Conservation (phyloP, 2,888 invertebrate genomes). For the Agriopis leucophaearia region DNA sequence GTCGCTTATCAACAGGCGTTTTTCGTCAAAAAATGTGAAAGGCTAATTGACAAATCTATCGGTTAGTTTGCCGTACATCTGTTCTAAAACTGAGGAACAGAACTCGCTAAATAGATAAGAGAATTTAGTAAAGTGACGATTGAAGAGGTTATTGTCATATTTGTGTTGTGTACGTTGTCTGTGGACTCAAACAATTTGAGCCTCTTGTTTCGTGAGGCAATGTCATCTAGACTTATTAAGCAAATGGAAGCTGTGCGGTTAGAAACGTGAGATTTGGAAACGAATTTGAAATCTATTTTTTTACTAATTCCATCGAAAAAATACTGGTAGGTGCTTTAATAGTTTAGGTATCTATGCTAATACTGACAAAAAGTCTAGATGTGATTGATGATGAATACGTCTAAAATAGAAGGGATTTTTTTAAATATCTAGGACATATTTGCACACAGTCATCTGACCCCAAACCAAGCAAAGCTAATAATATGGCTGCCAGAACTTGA, state of each 20-base stretch:
- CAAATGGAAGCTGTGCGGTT: constrained; percentile 43
- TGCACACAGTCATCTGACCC: too few species aligned
- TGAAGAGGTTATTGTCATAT: constrained; percentile 63
- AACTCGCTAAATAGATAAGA: constrained; percentile 74
- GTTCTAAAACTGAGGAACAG: constrained; percentile 47
- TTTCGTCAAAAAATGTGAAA: too few species aligned
- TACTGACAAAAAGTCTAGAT: too few species aligned
- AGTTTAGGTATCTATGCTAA: too few species aligned
- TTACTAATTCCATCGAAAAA: too few species aligned
- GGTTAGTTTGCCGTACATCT: neutral
- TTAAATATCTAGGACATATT: too few species aligned
- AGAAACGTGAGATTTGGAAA: constrained; percentile 41
- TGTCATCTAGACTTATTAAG: constrained; percentile 46
- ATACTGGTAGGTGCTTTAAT: too few species aligned
- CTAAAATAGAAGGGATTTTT: too few species aligned
- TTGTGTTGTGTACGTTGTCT: constrained; percentile 41
- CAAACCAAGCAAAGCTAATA: too few species aligned
- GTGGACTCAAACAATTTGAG: constrained; percentile 48
- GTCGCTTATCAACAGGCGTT: too few species aligned
- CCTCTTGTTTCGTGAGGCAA: constrained; percentile 41
- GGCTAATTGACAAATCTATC: neutral
- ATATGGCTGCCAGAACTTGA: too few species aligned
- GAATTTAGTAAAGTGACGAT: constrained; percentile 65
- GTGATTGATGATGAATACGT: too few species aligned
- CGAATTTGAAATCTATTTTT: neutral